phyloP scores from a whole-genome alignment of 2,888 invertebrate genomes.

The Amorpha juglandis region DNA sequence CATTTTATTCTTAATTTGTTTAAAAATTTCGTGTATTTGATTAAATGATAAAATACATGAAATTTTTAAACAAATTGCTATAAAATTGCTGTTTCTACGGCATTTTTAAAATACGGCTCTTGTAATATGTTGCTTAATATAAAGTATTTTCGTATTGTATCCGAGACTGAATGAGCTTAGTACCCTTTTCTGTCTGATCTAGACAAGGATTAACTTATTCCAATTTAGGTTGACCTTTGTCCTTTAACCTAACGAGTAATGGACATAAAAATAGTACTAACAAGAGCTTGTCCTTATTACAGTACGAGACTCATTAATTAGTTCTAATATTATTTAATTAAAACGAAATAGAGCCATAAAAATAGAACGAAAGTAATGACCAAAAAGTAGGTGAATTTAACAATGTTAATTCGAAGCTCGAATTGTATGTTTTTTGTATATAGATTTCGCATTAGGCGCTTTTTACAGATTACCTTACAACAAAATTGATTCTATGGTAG shows the following conservation, averaged over 20 bases:
- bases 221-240: conserved; percentile 9
- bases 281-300: neutral
- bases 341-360: neutral
- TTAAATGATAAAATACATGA: too few relatives aligned
- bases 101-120: neutral
- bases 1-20: too few relatives aligned
- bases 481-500: too few relatives aligned
- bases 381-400: too few relatives aligned
- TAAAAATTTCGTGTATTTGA: too few relatives aligned
- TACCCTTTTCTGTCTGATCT: neutral
- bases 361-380: neutral
- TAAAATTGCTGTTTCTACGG: neutral
- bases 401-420: too few relatives aligned
- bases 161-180: neutral
- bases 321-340: neutral
- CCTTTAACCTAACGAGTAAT: conserved; percentile 5
- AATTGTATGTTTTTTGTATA: too few relatives aligned
- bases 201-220: conserved; percentile 12
- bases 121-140: neutral
- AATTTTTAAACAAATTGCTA: too few relatives aligned
- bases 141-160: neutral
- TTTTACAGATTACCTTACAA: too few relatives aligned
- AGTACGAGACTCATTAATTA: neutral
- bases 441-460: too few relatives aligned
- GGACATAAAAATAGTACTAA: neutral